These are phyloP conservation scores for Hypocryptadius cinnamomeus DNA, from an alignment of 2,113 vertebrate species.

Conservation along the genomic window DNA sequence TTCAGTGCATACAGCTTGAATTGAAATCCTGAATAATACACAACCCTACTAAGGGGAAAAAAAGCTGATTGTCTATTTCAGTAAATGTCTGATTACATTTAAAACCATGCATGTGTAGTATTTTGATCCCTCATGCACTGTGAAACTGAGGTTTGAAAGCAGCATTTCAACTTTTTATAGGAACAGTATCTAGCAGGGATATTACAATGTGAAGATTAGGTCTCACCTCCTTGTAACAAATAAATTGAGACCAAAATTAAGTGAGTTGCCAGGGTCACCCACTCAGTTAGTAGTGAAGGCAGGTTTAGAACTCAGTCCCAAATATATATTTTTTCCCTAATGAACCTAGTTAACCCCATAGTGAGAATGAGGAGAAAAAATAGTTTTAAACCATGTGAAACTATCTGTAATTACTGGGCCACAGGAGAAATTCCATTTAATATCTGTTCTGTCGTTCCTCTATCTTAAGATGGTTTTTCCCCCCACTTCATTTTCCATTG, in stretches of 20 bases:
- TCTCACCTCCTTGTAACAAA: background rate
- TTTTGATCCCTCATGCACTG: constrained; percentile 13
- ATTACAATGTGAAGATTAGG: constrained; percentile 18
- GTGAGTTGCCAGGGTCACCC: constrained; percentile 10
- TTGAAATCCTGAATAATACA: constrained; percentile 41
- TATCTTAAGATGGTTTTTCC: background rate
- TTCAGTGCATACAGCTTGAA: background rate
- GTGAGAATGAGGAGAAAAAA: background rate
- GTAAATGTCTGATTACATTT: constrained; percentile 46
- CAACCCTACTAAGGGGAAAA: background rate
- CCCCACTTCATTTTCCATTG: background rate
- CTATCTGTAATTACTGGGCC: background rate
- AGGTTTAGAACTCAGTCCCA: background rate
- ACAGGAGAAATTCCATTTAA: constrained; percentile 2
- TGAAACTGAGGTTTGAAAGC: constrained; percentile 12
- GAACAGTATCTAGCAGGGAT: background rate
- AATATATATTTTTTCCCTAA: background rate
- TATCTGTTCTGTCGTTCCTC: background rate
- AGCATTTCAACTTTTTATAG: constrained; percentile 23
- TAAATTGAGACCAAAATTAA: constrained; percentile 38
- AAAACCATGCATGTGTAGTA: background rate
- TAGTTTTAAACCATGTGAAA: constrained; percentile 10
- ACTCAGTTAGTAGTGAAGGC: background rate
- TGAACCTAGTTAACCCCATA: constrained; percentile 9
- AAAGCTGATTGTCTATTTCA: constrained; percentile 30